These are phyloP conservation scores for Coregonus clupeaformis DNA, from an alignment of 2,113 vertebrate species.

Conservation along the genomic window DNA sequence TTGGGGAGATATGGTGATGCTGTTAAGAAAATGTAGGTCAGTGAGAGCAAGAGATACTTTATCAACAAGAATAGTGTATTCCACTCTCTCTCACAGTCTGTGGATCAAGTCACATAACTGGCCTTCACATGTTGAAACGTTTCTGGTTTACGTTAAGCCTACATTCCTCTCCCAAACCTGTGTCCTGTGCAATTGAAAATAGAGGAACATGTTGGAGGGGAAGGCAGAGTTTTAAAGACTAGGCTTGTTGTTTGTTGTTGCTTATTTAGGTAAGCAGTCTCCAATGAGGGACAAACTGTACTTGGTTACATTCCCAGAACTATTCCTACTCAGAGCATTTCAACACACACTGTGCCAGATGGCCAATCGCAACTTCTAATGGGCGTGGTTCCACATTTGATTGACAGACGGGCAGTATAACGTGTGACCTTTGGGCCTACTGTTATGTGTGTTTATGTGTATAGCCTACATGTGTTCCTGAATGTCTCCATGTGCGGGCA, in stretches of 20 bases:
- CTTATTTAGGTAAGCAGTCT: not conserved
- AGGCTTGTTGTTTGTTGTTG: not conserved
- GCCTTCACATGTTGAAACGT: too few species aligned
- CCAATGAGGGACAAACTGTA: not conserved
- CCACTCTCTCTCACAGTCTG: not conserved
- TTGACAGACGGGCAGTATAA: not conserved
- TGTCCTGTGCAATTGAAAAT: too few species aligned
- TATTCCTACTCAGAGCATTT: slow-evolving; percentile 20
- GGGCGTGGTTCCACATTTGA: not conserved
- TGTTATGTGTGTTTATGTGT: too few species aligned
- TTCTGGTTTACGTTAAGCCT: too few species aligned
- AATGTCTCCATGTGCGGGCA: too few species aligned
- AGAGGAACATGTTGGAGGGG: too few species aligned
- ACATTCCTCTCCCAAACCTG: too few species aligned
- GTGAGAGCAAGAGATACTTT: not conserved
- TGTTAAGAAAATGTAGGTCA: not conserved
- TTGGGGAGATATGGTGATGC: not conserved
- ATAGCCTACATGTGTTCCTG: too few species aligned
- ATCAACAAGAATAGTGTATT: not conserved
- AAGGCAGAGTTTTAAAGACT: too few species aligned
- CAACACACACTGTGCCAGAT: not conserved
- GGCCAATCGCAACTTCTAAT: not conserved
- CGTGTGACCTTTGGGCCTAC: too few species aligned
- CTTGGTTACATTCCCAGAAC: slow-evolving; percentile 5
- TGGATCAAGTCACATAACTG: not conserved